Conservation (phyloP, 1,140 invertebrate genomes). For the Lutraria rhynchaena region DNA sequence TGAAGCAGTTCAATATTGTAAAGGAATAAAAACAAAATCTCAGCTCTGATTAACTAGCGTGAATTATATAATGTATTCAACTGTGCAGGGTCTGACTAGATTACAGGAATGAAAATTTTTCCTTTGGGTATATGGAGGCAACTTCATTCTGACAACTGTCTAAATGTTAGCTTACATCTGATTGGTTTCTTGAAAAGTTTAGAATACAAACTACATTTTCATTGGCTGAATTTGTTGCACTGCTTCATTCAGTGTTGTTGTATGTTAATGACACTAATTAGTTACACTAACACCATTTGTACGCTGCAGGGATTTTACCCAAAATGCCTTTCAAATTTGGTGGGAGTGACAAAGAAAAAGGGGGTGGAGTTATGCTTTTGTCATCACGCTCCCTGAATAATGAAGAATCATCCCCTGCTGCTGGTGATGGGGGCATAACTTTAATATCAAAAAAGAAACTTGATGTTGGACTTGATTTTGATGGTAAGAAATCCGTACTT, state of each 20-base stretch:
- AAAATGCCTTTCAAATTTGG: slow-evolving; percentile 60
- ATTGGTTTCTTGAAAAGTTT: no score
- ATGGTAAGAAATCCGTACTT: slow-evolving; percentile 63
- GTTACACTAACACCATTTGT: slow-evolving; percentile 22
- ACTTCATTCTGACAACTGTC: no score
- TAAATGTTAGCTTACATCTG: no score
- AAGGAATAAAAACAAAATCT: no score
- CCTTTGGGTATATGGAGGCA: no score
- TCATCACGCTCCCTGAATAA: slow-evolving; percentile 33
- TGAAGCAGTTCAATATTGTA: no score
- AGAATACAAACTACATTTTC: no score
- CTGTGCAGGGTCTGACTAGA: no score
- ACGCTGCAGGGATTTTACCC: slow-evolving; percentile 48
- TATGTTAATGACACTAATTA: slow-evolving; percentile 28
- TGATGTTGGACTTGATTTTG: slow-evolving; percentile 64
- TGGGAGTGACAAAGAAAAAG: slow-evolving; percentile 48
- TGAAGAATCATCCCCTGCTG: slow-evolving; percentile 12
- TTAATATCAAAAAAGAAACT: slow-evolving; percentile 68
- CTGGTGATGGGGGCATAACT: slow-evolving; percentile 64
- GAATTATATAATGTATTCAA: no score
- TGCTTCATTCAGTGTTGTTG: slow-evolving; percentile 4
- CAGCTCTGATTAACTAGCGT: no score
- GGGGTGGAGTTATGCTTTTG: slow-evolving; percentile 50
- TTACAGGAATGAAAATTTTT: no score
- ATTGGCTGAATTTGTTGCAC: neutral